These are phyloP conservation scores for Pterobdella sp. DNA, from an alignment of 2,888 invertebrate species.

Conservation along the genomic window DNA sequence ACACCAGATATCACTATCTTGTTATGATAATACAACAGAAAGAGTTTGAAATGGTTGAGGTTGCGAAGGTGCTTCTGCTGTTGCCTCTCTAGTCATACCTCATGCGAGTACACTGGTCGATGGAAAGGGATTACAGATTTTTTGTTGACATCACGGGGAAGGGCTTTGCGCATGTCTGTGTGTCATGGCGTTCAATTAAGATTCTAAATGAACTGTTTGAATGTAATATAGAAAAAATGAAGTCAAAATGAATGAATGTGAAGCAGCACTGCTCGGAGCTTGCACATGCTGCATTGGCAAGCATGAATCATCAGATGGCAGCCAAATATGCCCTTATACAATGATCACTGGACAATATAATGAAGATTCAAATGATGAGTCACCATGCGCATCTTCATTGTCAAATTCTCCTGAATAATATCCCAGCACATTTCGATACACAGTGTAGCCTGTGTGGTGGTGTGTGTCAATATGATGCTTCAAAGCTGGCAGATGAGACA, in stretches of 20 bases:
- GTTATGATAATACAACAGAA: background rate
- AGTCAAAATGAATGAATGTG: background rate
- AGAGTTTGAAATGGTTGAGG: background rate
- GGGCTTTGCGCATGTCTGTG: constrained; percentile 94
- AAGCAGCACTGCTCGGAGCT: background rate
- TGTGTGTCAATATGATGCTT: background rate
- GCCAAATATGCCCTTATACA: no score
- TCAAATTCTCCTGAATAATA: constrained; percentile 86
- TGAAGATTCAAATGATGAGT: constrained; percentile 34
- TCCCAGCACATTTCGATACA: constrained; percentile 88
- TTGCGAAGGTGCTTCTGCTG: constrained; percentile 7
- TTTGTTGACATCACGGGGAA: constrained; percentile 80
- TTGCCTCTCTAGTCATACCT: constrained; percentile 56
- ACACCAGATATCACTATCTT: background rate
- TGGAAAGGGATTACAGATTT: constrained; percentile 84
- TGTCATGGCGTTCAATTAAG: constrained; percentile 29
- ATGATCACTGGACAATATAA: no score
- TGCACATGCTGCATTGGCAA: background rate
- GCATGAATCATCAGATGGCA: background rate
- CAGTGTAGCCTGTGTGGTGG: constrained; percentile 65
- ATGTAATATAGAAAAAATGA: background rate
- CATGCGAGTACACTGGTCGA: constrained; percentile 90
- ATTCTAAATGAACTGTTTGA: no score
- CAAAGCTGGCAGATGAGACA: background rate
- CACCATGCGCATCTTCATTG: constrained; percentile 97